These are phyloP conservation scores for Desoria tigrina DNA, from an alignment of 2,888 invertebrate species.

Conservation along the genomic window DNA sequence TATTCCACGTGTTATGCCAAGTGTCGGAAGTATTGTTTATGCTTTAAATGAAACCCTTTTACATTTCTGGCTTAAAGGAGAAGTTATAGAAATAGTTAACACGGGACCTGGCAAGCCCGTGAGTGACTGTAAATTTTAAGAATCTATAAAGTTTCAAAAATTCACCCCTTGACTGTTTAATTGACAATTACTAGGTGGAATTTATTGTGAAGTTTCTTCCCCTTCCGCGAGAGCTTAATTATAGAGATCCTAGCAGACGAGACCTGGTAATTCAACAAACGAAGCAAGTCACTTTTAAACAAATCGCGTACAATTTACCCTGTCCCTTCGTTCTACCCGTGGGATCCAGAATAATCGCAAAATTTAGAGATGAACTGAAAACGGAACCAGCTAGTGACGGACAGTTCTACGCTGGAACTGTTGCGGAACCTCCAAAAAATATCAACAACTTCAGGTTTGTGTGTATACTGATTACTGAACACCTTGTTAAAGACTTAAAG, in stretches of 20 bases:
- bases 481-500: no score
- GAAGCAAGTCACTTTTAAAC: conserved; percentile 62
- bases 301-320: conserved; percentile 70
- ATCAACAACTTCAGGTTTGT: conserved; percentile 77
- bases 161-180: no score
- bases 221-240: no score
- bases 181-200: no score
- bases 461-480: no score
- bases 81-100: conserved; percentile 59
- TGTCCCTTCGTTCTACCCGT: conserved; percentile 72
- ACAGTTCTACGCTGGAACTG: conserved; percentile 72
- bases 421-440: conserved; percentile 77
- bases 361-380: conserved; percentile 68
- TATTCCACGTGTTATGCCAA: conserved; percentile 55
- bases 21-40: conserved; percentile 63
- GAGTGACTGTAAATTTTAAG: no score
- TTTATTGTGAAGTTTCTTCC: conserved; percentile 2
- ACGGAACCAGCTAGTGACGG: conserved; percentile 50
- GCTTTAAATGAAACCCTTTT: conserved; percentile 66
- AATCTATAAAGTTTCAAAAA: no score
- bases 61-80: conserved; percentile 67
- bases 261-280: background rate
- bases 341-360: conserved; percentile 81
- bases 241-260: conserved; percentile 25
- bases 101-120: conserved; percentile 1